A percentile compares a stretch with the other conserved stretches of the same genome.
Conservation (phyloP, 2,888 invertebrate genomes). For the Fragum sueziense region DNA sequence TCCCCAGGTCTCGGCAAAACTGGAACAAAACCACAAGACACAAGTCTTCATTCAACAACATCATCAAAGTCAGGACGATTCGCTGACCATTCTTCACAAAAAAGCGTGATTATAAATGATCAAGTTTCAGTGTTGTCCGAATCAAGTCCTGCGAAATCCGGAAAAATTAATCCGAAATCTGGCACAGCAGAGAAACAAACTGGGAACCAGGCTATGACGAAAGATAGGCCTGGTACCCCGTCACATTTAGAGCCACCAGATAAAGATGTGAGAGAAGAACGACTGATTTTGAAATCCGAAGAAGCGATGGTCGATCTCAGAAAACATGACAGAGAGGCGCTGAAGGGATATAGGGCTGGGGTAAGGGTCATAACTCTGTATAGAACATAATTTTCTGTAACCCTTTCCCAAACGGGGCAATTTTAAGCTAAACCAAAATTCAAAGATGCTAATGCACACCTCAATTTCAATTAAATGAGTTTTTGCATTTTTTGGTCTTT, state of each 20-base stretch:
- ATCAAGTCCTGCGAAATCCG: background rate
- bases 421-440: no score
- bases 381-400: no score
- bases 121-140: slow-evolving; percentile 7
- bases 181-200: slow-evolving; percentile 40
- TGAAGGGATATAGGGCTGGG: slow-evolving; percentile 63
- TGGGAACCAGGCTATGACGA: slow-evolving; percentile 60
- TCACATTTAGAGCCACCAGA: slow-evolving; percentile 73
- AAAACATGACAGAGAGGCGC: slow-evolving; percentile 73
- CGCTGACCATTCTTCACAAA: slow-evolving; percentile 27
- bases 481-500: no score
- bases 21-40: slow-evolving; percentile 14
- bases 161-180: background rate
- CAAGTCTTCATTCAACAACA: slow-evolving; percentile 3
- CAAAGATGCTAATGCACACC: no score
- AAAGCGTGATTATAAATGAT: slow-evolving; percentile 11
- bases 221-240: slow-evolving; percentile 57
- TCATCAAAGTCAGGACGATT: slow-evolving; percentile 36
- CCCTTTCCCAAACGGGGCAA: no score
- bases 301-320: slow-evolving; percentile 79
- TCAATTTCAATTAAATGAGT: no score
- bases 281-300: slow-evolving; percentile 67
- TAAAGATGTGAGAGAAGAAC: slow-evolving; percentile 70
- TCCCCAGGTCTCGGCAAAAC: background rate
- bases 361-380: no score